Base-by-base conservation (phyloP, 1,140 invertebrate genomes). In the Drosophila parabipectinata region DNA sequence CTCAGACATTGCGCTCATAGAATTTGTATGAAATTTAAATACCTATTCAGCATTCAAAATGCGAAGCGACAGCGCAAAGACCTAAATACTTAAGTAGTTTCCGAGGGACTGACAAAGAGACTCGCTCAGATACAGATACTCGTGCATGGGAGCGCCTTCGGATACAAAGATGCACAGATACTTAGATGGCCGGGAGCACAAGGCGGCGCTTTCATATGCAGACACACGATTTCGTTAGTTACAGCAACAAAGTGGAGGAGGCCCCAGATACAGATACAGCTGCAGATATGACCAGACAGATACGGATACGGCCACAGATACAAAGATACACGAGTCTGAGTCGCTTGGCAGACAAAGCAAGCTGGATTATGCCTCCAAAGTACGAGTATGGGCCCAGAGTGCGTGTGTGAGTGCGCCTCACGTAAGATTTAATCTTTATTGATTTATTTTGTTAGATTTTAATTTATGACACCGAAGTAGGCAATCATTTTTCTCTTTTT, bases 1-100 rank as follows among this genome's bases (percentile, higher is more conserved):
- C 58, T 61, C 76, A 85, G 81, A 85, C 81, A 67, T 37, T 56
- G 75, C 71, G 41, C 75, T 81, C 79, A 88, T 88, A 88, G 83
- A 88, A 88, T 88, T 88, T 88, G 83, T 87, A 88, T 87, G 83
- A 87, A 87, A 87, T 88, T 88, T 88, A 88, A 88, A 88, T 88
- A 88, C 83, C 83, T 78, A 83, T 88, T 88, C 83, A 88, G 83
- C 83, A 88, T 88, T 88, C 83, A 79, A 88, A 88, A 83, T 83
- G 83, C 79, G 79, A 88, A 79, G 79, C 83, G 72, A 88, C 83
- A 79, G 78, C 82, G 68, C 83, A 88, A 76, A 85, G 83, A 88
- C 83, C 83, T 88, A 88, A 88, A 88, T 88, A 88, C 83, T 88
- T 88, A 88, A 88, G 83, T 88, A 88, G 83, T 88, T 88, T 88